These are phyloP conservation scores for Lepidonotus clava DNA, from an alignment of 2,888 invertebrate species.

Conservation along the genomic window DNA sequence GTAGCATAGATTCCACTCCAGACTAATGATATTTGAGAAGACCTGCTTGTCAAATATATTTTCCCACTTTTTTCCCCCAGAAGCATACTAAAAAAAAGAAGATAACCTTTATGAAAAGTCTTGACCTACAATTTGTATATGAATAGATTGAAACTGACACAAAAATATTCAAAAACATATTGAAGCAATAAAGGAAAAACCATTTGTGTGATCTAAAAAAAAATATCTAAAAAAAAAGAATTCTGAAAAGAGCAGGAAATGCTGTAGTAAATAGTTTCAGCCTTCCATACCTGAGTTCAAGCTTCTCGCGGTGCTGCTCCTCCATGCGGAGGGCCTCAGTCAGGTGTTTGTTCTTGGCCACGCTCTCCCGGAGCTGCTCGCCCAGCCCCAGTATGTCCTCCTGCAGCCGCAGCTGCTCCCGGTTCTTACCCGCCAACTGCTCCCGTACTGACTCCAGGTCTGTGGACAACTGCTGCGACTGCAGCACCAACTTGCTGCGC, in stretches of 20 bases:
- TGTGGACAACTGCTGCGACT: constrained; percentile 70
- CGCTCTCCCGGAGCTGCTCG: constrained; percentile 68
- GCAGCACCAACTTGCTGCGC: constrained; percentile 67
- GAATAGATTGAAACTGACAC: no score
- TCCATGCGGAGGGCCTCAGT: constrained; percentile 71
- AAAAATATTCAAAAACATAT: no score
- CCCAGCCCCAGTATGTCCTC: constrained; percentile 71
- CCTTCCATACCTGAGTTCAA: constrained; percentile 53
- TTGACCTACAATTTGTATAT: no score
- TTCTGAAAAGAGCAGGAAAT: not conserved
- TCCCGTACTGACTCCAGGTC: constrained; percentile 73
- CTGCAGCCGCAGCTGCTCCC: constrained; percentile 67
- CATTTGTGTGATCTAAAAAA: no score
- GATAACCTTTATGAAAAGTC: no score
- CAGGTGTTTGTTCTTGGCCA: constrained; percentile 68
- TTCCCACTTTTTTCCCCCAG: no score
- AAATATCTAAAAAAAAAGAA: no score
- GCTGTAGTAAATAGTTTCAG: not conserved
- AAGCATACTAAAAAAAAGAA: no score
- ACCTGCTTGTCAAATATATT: no score
- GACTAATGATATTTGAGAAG: no score
- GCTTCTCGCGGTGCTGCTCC: constrained; percentile 60
- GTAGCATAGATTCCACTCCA: no score
- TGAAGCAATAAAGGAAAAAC: no score
- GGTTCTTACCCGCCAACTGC: constrained; percentile 60